phyloP scores from a whole-genome alignment of 92 coral and sea anemone species.

The Zoanthus sansibaricus region DNA sequence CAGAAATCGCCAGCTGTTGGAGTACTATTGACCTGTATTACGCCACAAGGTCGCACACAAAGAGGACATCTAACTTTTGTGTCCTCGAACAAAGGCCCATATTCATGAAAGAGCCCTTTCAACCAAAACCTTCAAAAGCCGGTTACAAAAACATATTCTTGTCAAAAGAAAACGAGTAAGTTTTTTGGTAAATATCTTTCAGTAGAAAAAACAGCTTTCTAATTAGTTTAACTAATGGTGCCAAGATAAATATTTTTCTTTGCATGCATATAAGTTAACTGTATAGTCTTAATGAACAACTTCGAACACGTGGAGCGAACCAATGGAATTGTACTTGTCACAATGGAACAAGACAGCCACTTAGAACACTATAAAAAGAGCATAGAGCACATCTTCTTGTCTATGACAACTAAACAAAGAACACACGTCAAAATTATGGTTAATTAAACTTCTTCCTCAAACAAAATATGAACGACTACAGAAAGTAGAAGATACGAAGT shows the following conservation, averaged over 20 bases:
- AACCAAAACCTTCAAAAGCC: constrained; percentile 1
- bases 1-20: constrained; percentile 35
- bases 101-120: too few species aligned
- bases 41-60: constrained; percentile 21
- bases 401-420: not conserved
- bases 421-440: constrained; percentile 20
- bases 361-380: constrained; percentile 3
- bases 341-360: constrained; percentile 3
- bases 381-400: not conserved
- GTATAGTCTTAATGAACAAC: not conserved
- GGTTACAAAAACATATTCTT: constrained; percentile 24
- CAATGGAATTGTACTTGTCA: constrained; percentile 21
- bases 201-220: not conserved
- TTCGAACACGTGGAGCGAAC: constrained; percentile 32
- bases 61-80: constrained; percentile 12
- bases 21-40: constrained; percentile 11
- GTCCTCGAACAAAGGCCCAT: not conserved
- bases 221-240: constrained; percentile 36
- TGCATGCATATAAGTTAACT: constrained; percentile 21
- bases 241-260: constrained; percentile 38
- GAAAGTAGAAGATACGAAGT: not conserved
- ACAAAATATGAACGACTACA: not conserved
- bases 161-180: not conserved
- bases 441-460: not conserved
- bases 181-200: not conserved